Evolutionary conservation across 2,113 vertebrate genomes (phyloP), one percentile per base, ranked within the genome.

Genomic region (Connochaetes taurinus): DNA sequence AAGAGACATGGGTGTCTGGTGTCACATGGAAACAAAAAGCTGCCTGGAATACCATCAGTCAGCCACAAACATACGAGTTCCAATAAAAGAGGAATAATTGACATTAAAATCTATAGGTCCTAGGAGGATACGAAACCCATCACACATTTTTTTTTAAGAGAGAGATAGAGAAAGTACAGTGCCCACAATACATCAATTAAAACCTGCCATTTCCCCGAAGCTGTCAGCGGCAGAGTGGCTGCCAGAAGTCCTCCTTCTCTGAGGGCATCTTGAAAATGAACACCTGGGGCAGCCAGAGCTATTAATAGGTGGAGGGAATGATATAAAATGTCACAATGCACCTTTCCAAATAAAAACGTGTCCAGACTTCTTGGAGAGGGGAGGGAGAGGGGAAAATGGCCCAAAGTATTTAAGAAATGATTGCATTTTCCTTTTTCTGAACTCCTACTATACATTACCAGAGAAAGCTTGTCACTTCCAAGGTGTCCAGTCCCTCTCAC

Each of bases 341-440:
- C 97, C 97, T 97, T 98, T 97, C 92, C 95, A 97, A 98, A 98
- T 97, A 98, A 98, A 98, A 97, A 97, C 40, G 82, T 95, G 93
- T 97, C 86, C 96, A 96, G 95, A 97, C 95, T 97, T 93, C 88
- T 96, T 82, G 17, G 84, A 85, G 92, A 96, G 92, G 62, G 16
- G 95, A 87, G 60, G 36, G 29, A 57, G 94, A 91, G 90, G 53
- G 36, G 89, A 87, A 98, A 98, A 98, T 86, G 93, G 90, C 85
- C 96, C 89, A 86, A 90, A 96, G 91, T 97, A 86, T 90, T 98
- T 96, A 96, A 96, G 97, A 97, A 96, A 97, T 94, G 27, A 98
- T 90, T 97, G 87, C 50, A 88, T 97, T 98, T 98, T 95, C 93
- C 89, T 92, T 67, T 96, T 86, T 78, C 83, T 78, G 92, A 98